Conservation (phyloP, 1,140 invertebrate genomes). For the Polyergus mexicanus region DNA sequence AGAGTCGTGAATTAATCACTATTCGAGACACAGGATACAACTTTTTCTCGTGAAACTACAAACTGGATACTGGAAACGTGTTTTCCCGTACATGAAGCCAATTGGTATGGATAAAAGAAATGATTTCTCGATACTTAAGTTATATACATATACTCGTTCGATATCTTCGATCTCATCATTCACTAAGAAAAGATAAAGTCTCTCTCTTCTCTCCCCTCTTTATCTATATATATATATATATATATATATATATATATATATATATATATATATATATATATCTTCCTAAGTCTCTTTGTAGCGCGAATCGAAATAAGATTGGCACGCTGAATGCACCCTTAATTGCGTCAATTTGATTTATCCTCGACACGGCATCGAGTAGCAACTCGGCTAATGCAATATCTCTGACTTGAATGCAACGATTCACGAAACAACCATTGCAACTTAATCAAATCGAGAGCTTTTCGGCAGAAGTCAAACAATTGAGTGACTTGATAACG, state of each 20-base stretch:
- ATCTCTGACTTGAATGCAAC: conserved; percentile 17
- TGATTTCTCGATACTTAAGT: conserved; percentile 38
- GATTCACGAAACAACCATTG: conserved; percentile 25
- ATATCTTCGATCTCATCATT: neutral
- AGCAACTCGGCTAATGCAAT: conserved; percentile 63
- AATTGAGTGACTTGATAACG: neutral
- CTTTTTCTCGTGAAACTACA: conserved; percentile 54
- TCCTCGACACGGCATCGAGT: conserved; percentile 40
- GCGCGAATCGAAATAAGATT: conserved; percentile 58
- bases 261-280: too few relatives aligned
- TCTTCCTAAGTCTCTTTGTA: conserved; percentile 27
- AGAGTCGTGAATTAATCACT: neutral
- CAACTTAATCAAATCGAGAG: conserved; percentile 32
- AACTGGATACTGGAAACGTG: conserved; percentile 79
- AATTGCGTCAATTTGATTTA: conserved; percentile 86
- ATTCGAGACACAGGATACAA: neutral
- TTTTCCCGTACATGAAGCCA: conserved; percentile 80
- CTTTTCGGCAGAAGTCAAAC: conserved; percentile 15
- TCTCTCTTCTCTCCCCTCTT: neutral
- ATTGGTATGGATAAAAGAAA: conserved; percentile 69
- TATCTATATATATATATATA: too few relatives aligned
- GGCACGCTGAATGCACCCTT: conserved; percentile 82
- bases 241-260: too few relatives aligned
- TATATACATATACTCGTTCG: conserved; percentile 17
- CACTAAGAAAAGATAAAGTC: conserved; percentile 47